Percentiles rank a stretch among this genome's conserved stretches.
Evolutionary conservation across 2,888 invertebrate genomes (phyloP).

Genomic region (Hemithea aestivaria): DNA sequence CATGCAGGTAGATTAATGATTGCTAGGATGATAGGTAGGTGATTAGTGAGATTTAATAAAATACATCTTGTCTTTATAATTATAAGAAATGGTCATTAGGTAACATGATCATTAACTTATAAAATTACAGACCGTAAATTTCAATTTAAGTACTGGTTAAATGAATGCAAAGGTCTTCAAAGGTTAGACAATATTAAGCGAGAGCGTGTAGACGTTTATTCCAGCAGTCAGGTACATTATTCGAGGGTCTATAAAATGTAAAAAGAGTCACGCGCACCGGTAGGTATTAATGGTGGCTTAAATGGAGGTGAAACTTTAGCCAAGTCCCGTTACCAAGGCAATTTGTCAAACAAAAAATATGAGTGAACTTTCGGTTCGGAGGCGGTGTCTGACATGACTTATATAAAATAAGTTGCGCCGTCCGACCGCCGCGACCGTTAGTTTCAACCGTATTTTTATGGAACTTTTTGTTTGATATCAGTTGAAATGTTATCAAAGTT

Average conservation of each 20-base stretch:
- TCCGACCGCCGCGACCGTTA: constrained; percentile 43
- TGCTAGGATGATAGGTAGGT: too few species aligned
- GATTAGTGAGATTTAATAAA: too few species aligned
- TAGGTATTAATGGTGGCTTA: constrained; percentile 63
- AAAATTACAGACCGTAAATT: too few species aligned
- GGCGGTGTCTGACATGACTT: constrained; percentile 67
- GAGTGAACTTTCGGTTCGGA: constrained; percentile 64
- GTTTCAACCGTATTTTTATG: constrained; percentile 49
- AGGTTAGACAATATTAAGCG: constrained; percentile 12
- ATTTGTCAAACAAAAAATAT: constrained; percentile 77
- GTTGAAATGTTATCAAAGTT: constrained; percentile 33
- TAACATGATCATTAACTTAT: too few species aligned
- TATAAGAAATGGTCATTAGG: too few species aligned
- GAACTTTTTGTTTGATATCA: constrained; percentile 42
- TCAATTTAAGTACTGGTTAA: too few species aligned
- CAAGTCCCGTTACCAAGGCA: constrained; percentile 70
- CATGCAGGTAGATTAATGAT: neutral
- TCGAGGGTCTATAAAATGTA: constrained; percentile 41
- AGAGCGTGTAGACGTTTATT: constrained; percentile 13
- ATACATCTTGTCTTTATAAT: too few species aligned
- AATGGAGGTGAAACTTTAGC: constrained; percentile 73
- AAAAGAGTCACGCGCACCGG: constrained; percentile 50
- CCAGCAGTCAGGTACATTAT: constrained; percentile 22
- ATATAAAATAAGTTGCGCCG: constrained; percentile 63
- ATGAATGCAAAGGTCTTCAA: constrained; percentile 4